Evolutionary conservation across 2,113 vertebrate genomes (phyloP), one percentile per base, ranked within the genome.

Genomic region (Cyanoramphus novaezelandiae): DNA sequence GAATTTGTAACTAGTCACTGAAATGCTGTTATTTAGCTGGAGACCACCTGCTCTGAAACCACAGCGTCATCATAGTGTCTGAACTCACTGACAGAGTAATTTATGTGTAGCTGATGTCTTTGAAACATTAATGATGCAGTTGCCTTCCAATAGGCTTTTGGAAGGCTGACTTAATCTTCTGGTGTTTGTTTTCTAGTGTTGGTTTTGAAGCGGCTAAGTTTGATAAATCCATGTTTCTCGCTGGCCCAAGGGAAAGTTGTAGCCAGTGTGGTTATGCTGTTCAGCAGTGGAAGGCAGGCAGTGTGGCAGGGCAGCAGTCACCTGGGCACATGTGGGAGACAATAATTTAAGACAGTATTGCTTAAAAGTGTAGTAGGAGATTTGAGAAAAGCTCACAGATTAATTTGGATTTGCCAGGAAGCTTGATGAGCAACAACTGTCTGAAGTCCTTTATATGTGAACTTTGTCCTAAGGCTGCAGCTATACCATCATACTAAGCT

Each of bases 261-360:
- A 60, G 82, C 18, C 31, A 11, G 25, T 11, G 59, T 35, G 10
- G 18, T 4, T 39, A 29, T 20, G 23, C 41, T 44, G 12, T 28
- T 17, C 19, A 44, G 59, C 27, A 6, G n/a, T 5, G 44, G 52
- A 25, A 70, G 17, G 55, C 2, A 31, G 37, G 64, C 43, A 20
- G 25, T 1, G 4, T 11, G 35, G 23, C 71, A 71, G 57, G 46
- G 20, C 35, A 47, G 31, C 10, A 13, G 28, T 9, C 16, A 7
- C 47, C 21, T 27, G 21, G 10, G 28, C 31, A 37, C 37, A 6
- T 0, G 0, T 2, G 39, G 19, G 33, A 63, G 46, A 37, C 31
- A 57, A 28, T 19, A 77, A 29, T 68, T 55, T 2, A 33, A 49
- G 7, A 6, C 6, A 4, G 7, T 27, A 27, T 50, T 69, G 15